Evolutionary conservation across 2,888 invertebrate species (phyloP).

Genomic region (Odontocerum albicorne): DNA sequence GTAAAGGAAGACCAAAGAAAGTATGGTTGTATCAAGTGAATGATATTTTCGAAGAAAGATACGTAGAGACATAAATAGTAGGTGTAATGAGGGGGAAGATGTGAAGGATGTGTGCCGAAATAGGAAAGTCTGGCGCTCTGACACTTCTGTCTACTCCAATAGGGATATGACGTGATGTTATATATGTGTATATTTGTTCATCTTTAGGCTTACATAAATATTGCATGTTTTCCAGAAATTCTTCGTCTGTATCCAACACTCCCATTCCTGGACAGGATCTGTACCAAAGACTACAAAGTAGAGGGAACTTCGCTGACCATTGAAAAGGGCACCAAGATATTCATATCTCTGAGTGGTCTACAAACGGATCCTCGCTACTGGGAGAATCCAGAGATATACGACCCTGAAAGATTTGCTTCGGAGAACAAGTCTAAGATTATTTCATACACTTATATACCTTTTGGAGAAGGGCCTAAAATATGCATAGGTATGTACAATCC

Average conservation of each 20-base stretch:
- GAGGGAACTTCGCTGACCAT: constrained; percentile 8
- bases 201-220: not conserved
- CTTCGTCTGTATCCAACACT: constrained; percentile 46
- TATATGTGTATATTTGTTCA: too few relatives aligned
- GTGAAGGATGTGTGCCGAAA: too few relatives aligned
- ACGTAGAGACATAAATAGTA: too few relatives aligned
- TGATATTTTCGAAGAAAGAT: too few relatives aligned
- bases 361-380: constrained; percentile 18
- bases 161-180: not conserved
- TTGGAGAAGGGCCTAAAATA: constrained; percentile 46
- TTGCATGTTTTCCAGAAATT: constrained; percentile 38
- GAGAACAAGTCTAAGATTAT: constrained; percentile 42
- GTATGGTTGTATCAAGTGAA: too few relatives aligned
- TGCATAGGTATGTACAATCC: constrained; percentile 43
- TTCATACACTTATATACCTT: constrained; percentile 47
- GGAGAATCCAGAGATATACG: constrained; percentile 42
- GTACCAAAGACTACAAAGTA: constrained; percentile 37
- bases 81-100: not conserved
- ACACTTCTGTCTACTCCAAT: too few relatives aligned
- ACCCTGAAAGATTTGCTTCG: constrained; percentile 46
- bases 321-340: constrained; percentile 22
- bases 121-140: too few relatives aligned
- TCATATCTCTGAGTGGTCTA: constrained; percentile 15
- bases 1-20: too few relatives aligned
- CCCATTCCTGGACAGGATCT: constrained; percentile 46